A percentile compares a stretch with the other conserved stretches of the same genome.
phyloP scores from a whole-genome alignment of 1,140 invertebrate species.

The Alviniconcha marisindica region DNA sequence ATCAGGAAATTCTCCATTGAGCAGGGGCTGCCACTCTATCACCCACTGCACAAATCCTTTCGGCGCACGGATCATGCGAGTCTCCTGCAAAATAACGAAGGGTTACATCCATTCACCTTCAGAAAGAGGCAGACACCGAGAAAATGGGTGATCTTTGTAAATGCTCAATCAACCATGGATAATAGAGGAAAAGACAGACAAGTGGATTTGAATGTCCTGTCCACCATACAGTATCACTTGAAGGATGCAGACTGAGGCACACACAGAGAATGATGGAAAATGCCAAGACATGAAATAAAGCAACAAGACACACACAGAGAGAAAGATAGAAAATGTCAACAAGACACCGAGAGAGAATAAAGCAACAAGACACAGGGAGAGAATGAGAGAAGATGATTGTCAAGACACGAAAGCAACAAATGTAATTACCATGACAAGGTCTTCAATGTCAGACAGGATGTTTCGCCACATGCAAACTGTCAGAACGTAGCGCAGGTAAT shows the following conservation, averaged over 20 bases:
- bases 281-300: background rate
- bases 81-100: background rate
- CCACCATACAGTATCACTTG: too few species aligned
- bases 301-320: background rate
- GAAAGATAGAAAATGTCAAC: background rate
- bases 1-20: background rate
- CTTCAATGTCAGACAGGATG: background rate
- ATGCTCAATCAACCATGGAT: too few species aligned
- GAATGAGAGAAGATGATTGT: background rate
- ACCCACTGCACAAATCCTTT: slow-evolving; percentile 20
- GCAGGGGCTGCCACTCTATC: background rate
- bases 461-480: background rate
- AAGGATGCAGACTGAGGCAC: background rate
- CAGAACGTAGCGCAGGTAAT: slow-evolving; percentile 25
- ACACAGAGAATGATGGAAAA: background rate
- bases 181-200: background rate
- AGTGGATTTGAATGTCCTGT: too few species aligned
- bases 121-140: background rate
- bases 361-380: background rate
- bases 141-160: too few species aligned
- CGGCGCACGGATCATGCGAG: background rate
- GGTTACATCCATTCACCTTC: background rate
- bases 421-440: slow-evolving; percentile 17
- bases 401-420: too few species aligned
- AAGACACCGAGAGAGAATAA: background rate